These are phyloP conservation scores for Ridgeia piscesae DNA, from an alignment of 1,140 invertebrate species.

Conservation along the genomic window DNA sequence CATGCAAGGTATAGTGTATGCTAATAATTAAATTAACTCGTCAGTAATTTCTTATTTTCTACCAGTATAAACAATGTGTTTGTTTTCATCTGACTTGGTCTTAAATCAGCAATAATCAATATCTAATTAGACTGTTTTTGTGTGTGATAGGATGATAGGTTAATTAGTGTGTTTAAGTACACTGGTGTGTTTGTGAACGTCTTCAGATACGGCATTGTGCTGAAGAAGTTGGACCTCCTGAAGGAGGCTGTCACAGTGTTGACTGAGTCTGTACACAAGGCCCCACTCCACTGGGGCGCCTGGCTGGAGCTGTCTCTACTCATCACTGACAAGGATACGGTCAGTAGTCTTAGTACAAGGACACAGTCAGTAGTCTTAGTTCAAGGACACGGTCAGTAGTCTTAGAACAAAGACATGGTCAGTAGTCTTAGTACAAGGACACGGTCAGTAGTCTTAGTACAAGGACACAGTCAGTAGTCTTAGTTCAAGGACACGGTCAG, in stretches of 20 bases:
- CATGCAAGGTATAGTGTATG: too few relatives aligned
- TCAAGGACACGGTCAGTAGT: slow-evolving; percentile 64
- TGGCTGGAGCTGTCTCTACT: slow-evolving; percentile 90
- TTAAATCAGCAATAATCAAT: neutral
- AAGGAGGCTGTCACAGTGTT: slow-evolving; percentile 76
- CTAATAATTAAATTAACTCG: too few relatives aligned
- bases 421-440: slow-evolving; percentile 69
- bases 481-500: slow-evolving; percentile 66
- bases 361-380: slow-evolving; percentile 9
- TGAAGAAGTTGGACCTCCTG: slow-evolving; percentile 82
- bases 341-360: too few relatives aligned
- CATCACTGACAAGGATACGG: slow-evolving; percentile 74
- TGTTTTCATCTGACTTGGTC: neutral
- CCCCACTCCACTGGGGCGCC: slow-evolving; percentile 87
- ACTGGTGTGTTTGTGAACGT: slow-evolving; percentile 7
- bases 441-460: slow-evolving; percentile 64
- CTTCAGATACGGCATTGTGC: slow-evolving; percentile 75
- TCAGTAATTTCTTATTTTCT: too few relatives aligned
- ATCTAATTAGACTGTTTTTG: neutral
- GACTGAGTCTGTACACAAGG: slow-evolving; percentile 73
- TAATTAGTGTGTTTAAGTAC: too few relatives aligned
- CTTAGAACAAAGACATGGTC: slow-evolving; percentile 70
- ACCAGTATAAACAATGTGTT: neutral
- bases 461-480: slow-evolving; percentile 65
- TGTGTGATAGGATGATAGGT: neutral